A percentile compares a stretch with the other conserved stretches of the same genome.
Conservation (phyloP, 1,140 invertebrate genomes). For the Ceratosolen fusciceps region DNA sequence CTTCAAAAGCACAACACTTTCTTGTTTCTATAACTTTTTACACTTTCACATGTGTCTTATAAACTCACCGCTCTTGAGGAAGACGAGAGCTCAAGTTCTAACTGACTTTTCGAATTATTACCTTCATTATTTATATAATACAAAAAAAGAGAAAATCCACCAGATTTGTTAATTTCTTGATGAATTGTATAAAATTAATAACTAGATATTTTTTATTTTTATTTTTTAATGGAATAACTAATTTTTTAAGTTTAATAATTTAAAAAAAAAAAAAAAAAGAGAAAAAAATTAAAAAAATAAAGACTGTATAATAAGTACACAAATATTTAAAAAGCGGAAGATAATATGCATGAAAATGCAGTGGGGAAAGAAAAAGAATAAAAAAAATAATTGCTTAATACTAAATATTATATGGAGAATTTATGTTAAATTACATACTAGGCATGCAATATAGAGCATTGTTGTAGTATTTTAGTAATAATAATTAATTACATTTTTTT, state of each 20-base stretch:
- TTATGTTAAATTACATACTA: conserved; percentile 1
- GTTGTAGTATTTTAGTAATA: not conserved
- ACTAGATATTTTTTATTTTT: conserved; percentile 16
- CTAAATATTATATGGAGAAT: not conserved
- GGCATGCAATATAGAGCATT: conserved; percentile 7
- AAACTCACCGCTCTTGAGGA: conserved; percentile 28
- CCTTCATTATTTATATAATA: conserved; percentile 24
- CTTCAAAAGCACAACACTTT: conserved; percentile 46
- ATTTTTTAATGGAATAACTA: not conserved
- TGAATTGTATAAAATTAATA: conserved; percentile 6
- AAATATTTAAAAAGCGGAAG: conserved; percentile 47
- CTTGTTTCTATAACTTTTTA: conserved; percentile 34
- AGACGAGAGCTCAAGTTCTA: conserved; percentile 35
- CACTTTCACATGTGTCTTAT: conserved; percentile 35
- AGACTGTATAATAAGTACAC: conserved; percentile 24
- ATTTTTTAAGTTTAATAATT: conserved; percentile 7
- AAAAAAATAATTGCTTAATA: conserved; percentile 14
- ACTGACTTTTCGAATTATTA: conserved; percentile 33
- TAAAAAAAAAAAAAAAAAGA: conserved; percentile 33
- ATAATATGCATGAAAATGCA: conserved; percentile 51
- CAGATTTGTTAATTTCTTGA: conserved; percentile 19
- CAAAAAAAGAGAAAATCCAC: conserved; percentile 24
- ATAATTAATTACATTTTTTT: not conserved
- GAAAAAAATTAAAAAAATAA: conserved; percentile 46
- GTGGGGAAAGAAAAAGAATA: not conserved